These are phyloP conservation scores for Cavia porcellus DNA, from an alignment of 2,113 vertebrate genomes.

Conservation along the genomic window DNA sequence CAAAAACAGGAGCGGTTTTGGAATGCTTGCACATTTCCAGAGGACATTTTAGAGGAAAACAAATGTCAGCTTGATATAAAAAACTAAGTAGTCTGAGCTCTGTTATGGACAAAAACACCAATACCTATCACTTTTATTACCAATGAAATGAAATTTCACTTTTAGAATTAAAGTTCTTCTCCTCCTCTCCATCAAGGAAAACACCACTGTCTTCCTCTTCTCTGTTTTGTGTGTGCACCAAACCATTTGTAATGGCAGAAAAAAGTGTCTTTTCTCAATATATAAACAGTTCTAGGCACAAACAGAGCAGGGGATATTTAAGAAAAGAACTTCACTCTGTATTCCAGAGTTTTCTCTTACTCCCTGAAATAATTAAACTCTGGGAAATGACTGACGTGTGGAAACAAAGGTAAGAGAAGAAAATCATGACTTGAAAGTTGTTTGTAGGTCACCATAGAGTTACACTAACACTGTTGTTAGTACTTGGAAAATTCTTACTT, in stretches of 20 bases:
- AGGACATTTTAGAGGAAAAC: constrained; percentile 69
- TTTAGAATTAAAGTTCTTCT: constrained; percentile 39
- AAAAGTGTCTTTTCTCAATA: background rate
- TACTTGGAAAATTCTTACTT: constrained; percentile 43
- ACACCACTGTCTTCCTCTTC: constrained; percentile 26
- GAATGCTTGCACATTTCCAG: constrained; percentile 62
- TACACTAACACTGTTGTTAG: constrained; percentile 8
- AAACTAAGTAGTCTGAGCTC: constrained; percentile 45
- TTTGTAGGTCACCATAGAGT: background rate
- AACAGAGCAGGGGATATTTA: background rate
- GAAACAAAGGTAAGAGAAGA: constrained; percentile 1
- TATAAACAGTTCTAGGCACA: background rate
- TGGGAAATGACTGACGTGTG: background rate
- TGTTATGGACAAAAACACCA: constrained; percentile 64
- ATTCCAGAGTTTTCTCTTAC: constrained; percentile 37
- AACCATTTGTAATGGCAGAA: background rate
- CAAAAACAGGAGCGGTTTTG: constrained; percentile 50
- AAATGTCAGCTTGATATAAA: constrained; percentile 68
- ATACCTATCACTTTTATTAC: constrained; percentile 65
- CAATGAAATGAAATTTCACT: constrained; percentile 61
- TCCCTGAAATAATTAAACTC: constrained; percentile 43
- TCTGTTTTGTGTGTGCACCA: constrained; percentile 21
- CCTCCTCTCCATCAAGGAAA: background rate
- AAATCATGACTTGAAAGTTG: background rate
- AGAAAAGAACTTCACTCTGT: constrained; percentile 29